phyloP scores from a whole-genome alignment of 2,888 invertebrate genomes.

The Penaeus monodon region DNA sequence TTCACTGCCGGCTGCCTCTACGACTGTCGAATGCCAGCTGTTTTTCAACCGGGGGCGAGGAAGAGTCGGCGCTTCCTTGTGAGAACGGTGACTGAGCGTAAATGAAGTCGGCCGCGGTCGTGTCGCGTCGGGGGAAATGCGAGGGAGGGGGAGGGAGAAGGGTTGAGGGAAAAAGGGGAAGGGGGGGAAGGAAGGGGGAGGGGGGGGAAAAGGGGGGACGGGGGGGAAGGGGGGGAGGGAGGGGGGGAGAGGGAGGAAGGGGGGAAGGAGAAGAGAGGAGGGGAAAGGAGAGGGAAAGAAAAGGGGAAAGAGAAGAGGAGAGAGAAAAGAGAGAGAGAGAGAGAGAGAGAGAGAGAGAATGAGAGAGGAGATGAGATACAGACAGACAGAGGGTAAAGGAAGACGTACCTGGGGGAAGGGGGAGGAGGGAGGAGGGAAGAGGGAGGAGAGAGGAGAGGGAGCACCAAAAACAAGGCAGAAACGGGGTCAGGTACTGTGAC shows the following conservation, averaged over 20 bases:
- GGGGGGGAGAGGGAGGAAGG: not conserved
- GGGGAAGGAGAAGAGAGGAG: not conserved
- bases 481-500: not conserved
- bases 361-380: not conserved
- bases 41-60: no score
- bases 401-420: not conserved
- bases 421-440: not conserved
- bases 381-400: not conserved
- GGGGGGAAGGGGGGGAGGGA: not conserved
- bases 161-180: not conserved
- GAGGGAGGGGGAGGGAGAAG: not conserved
- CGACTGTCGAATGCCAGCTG: no score
- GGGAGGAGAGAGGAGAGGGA: not conserved
- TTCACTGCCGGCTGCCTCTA: no score
- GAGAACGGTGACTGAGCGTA: no score
- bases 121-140: not conserved
- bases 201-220: not conserved
- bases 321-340: not conserved
- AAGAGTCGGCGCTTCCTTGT: no score
- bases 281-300: not conserved
- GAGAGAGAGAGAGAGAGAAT: not conserved
- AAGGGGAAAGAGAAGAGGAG: not conserved
- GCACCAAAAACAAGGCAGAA: not conserved
- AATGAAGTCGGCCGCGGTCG: no score
- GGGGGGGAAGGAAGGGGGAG: not conserved